Base-by-base conservation (phyloP, 2,797 vertebrate genomes). In the Mionectes olivaceus region DNA sequence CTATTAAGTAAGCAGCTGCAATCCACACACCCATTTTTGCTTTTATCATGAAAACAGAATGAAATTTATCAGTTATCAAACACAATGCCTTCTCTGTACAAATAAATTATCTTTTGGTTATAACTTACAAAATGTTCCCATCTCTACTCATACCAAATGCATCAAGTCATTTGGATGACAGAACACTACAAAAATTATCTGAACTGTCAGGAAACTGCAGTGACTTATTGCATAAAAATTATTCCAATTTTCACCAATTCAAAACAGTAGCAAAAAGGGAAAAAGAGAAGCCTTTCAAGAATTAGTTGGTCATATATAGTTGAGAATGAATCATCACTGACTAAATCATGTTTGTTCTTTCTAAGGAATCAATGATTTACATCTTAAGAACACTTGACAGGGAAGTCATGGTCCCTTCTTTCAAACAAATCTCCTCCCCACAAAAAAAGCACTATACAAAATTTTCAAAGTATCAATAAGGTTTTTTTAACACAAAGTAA, bases 31-130 rank as follows among this genome's bases (percentile, higher is more conserved):
- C 28, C 71, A 93, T 96, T 87, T 86, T 82, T 89, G 52, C 88
- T 93, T 97, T 90, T 95, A 93, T 70, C 59, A 43, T 89, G 88
- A 97, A 95, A 96, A 91, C 86, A 95, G 82, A 91, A 96, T 23
- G 53, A 97, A 97, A 97, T 90, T 82, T 90, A 96, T 95, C 94
- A 86, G 68, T 95, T 97, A 96, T 82, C 91, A 97, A 97, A 97
- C 83, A 93, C 94, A 91, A 95, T 95, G 79, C 55, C 91, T 97
- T 73, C 80, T 89, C 79, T 63, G 37, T 76, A 95, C 90, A 96
- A 98, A 97, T 97, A 98, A 97, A 96, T 97, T 97, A 97, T 89
- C 83, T 68, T 88, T 27, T 25, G 6, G 89, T 79, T 96, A 91
- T 95, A 97, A 95, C 96, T 96, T 96, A 97, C 93, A 91, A 94